Base-by-base conservation (phyloP, 1,140 invertebrate genomes). In the Helicoverpa zea region DNA sequence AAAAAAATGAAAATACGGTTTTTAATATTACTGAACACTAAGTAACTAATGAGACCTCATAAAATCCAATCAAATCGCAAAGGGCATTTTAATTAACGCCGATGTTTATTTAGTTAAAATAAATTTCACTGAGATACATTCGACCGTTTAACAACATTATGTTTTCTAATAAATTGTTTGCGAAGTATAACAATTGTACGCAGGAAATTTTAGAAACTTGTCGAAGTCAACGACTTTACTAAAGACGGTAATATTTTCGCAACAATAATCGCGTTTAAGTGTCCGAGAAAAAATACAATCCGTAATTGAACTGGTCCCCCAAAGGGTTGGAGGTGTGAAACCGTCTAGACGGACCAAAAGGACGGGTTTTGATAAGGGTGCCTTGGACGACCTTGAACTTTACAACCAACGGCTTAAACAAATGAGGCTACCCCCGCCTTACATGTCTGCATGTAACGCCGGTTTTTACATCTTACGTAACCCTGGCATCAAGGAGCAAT, bases 261-360 rank as follows among this genome's bases (percentile, higher is more conserved):
- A 58, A 79, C 66, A 68, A 75, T 75, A 75, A 75, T 75, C 73
- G 58, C 73, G 56, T 52, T 70, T 79, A 52, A 70, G 64, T 47
- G 64, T 79, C 63, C 73, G 52, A 72, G 54, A 75, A 79, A 83
- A 77, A 87, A 85, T 83, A 88, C 79, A 90, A 91, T 81, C 84
- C 85, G 82, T 89, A 91, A 92, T 89, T 90, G 88, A 85, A 86
- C 83, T 89, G 92, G 89, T 89, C 87, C 90, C 89, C 86, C 84
- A 87, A 89, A 92, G 88, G 92, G 90, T 90, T 90, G 87, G 87
- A 92, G 92, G 92, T 94, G 93, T 90, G 90, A 90, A 89, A 83
- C 85, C 89, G 93, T 94, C 93, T 94, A 94, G 93, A 94, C 93
- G 90, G 88, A 86, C 91, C 92, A 87, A 90, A 87, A 91, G 85